phyloP scores from a whole-genome alignment of 2,113 vertebrate genomes.

The Hylia prasina region DNA sequence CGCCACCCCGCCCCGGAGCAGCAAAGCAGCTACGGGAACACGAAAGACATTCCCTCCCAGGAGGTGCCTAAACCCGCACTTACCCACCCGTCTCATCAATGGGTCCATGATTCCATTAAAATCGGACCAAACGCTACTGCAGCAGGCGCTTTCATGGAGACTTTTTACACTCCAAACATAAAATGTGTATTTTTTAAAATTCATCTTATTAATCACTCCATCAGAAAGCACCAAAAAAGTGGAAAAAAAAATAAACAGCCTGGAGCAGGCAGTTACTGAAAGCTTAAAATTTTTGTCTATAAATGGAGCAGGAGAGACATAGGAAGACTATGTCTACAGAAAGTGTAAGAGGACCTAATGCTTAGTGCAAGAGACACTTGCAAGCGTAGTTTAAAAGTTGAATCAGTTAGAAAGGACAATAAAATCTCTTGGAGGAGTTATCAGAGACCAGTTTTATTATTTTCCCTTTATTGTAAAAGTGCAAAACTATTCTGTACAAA shows the following conservation, averaged over 20 bases:
- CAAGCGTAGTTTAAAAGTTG: not conserved
- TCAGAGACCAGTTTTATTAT: not conserved
- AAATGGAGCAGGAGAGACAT: not conserved
- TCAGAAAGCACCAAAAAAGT: accelerated
- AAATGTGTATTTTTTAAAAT: accelerated
- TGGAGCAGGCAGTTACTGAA: not conserved
- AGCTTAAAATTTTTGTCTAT: accelerated
- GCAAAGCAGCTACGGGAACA: not conserved
- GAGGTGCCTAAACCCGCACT: accelerated
- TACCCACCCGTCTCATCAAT: accelerated
- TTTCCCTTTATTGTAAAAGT: constrained; percentile 59
- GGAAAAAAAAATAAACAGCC: accelerated
- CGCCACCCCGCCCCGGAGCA: accelerated
- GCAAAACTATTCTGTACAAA: constrained; percentile 55
- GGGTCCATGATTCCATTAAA: not conserved
- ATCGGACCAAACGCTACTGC: accelerated
- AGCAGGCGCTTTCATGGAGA: accelerated
- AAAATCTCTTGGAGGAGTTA: not conserved
- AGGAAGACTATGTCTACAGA: accelerated
- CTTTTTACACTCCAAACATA: accelerated
- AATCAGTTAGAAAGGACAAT: accelerated
- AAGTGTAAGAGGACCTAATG: not conserved
- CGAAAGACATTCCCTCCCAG: accelerated
- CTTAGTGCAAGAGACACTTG: not conserved
- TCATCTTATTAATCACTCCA: not conserved